These are phyloP conservation scores for Lingula anatina DNA, from an alignment of 2,888 invertebrate species.

Conservation along the genomic window DNA sequence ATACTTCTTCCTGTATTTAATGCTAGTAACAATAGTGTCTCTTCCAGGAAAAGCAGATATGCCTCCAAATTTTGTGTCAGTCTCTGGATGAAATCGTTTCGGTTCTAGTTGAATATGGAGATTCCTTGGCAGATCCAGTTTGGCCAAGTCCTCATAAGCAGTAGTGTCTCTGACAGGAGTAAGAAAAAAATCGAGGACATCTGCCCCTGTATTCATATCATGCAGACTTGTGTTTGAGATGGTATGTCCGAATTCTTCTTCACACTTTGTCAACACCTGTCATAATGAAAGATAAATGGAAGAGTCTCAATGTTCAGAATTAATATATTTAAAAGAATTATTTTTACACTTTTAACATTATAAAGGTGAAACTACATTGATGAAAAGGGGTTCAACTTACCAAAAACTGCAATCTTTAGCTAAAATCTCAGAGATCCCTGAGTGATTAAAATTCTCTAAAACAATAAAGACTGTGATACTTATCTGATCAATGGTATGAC, in stretches of 20 bases:
- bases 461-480: too few species aligned
- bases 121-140: slow-evolving; percentile 73
- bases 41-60: slow-evolving; percentile 78
- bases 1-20: slow-evolving; percentile 78
- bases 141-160: slow-evolving; percentile 32
- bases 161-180: slow-evolving; percentile 31
- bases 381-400: too few species aligned
- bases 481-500: too few species aligned
- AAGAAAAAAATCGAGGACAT: slow-evolving; percentile 34
- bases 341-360: too few species aligned
- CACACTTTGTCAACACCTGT: slow-evolving; percentile 65
- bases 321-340: neutral
- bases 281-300: slow-evolving; percentile 7
- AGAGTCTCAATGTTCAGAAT: too few species aligned
- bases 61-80: slow-evolving; percentile 68
- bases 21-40: slow-evolving; percentile 77
- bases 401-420: too few species aligned
- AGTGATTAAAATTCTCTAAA: too few species aligned
- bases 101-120: slow-evolving; percentile 78
- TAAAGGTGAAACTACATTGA: too few species aligned
- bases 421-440: too few species aligned
- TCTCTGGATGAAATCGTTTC: slow-evolving; percentile 76
- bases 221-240: slow-evolving; percentile 81
- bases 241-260: slow-evolving; percentile 66
- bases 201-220: slow-evolving; percentile 64